Evolutionary conservation across 2,113 vertebrate species (phyloP).

Genomic region (Cyprinodon variegatus): DNA sequence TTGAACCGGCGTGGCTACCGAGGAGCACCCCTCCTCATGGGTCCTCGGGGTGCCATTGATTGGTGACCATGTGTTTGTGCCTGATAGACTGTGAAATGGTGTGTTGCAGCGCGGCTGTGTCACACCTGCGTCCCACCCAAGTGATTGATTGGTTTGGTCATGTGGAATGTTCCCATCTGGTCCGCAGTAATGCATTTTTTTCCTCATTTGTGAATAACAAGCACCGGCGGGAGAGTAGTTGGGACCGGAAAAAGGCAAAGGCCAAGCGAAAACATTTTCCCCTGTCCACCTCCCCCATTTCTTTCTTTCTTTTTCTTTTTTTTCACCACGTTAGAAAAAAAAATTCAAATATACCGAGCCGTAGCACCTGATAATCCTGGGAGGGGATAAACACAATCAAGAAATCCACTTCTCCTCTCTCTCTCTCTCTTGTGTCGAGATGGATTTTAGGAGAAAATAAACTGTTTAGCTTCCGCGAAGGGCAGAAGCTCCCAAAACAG

Average conservation of each 20-base stretch:
- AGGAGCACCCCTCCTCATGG: constrained; percentile 84
- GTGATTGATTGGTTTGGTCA: constrained; percentile 99
- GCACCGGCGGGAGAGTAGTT: constrained; percentile 84
- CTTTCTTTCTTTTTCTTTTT: constrained; percentile 43
- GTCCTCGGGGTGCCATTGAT: constrained; percentile 99
- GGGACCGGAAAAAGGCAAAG: constrained; percentile 81
- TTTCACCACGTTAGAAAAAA: constrained; percentile 55
- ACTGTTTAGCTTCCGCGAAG: constrained; percentile 29
- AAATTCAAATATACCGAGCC: constrained; percentile 65
- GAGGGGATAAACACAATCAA: constrained; percentile 64
- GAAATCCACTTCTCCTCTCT: constrained; percentile 50
- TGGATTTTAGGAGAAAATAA: constrained; percentile 39
- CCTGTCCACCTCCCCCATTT: constrained; percentile 58
- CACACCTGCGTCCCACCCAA: constrained; percentile 98
- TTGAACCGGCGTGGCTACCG: constrained; percentile 92
- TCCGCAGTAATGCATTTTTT: constrained; percentile 93
- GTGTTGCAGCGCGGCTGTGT: constrained; percentile 99
- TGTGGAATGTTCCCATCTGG: constrained; percentile 99
- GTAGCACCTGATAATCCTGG: constrained; percentile 64
- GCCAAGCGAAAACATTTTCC: constrained; percentile 81
- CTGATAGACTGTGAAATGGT: constrained; percentile 99
- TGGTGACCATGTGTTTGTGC: constrained; percentile 99
- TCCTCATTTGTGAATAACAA: constrained; percentile 81
- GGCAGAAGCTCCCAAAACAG: constrained; percentile 28
- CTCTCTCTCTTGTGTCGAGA: constrained; percentile 21